Percentiles rank a stretch among this genome's conserved stretches.
Evolutionary conservation across 2,888 invertebrate species (phyloP).

Genomic region (Zaprionus bogoriensis): DNA sequence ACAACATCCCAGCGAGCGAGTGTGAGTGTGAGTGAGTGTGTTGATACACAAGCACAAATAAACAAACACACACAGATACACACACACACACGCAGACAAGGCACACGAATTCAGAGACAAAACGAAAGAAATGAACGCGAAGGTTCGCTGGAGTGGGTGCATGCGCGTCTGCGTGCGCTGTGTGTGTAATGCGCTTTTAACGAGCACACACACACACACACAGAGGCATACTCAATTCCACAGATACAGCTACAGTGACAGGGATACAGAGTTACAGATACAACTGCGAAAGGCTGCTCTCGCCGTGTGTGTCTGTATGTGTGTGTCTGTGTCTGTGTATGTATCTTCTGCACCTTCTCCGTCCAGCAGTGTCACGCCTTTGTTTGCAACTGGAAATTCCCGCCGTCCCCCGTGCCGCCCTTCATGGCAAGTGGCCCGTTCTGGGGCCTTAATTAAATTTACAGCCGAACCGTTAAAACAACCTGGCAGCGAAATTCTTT

Average conservation of each 20-base stretch:
- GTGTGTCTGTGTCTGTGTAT: no score
- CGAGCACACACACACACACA: conserved; percentile 38
- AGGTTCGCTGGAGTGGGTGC: conserved; percentile 62
- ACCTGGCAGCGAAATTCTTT: conserved; percentile 44
- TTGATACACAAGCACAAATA: no score
- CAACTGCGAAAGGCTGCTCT: conserved; percentile 23
- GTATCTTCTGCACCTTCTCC: conserved; percentile 1
- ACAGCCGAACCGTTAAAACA: conserved; percentile 62
- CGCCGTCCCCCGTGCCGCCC: not conserved
- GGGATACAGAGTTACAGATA: conserved; percentile 5
- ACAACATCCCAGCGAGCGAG: conserved; percentile 13
- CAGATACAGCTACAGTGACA: conserved; percentile 6
- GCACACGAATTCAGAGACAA: conserved; percentile 22
- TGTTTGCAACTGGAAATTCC: conserved; percentile 48
- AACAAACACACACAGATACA: no score
- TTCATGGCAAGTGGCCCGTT: not conserved
- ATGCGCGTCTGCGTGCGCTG: conserved; percentile 61
- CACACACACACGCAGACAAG: conserved; percentile 13
- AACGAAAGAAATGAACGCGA: conserved; percentile 22
- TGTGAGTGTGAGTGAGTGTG: conserved; percentile 6
- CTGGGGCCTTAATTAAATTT: conserved; percentile 59
- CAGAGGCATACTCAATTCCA: conserved; percentile 1
- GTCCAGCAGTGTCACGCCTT: conserved; percentile 39
- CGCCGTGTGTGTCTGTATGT: no score
- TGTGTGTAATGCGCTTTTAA: conserved; percentile 61